Conservation (phyloP, 2,113 vertebrate genomes). For the Archocentrus centrarchus region DNA sequence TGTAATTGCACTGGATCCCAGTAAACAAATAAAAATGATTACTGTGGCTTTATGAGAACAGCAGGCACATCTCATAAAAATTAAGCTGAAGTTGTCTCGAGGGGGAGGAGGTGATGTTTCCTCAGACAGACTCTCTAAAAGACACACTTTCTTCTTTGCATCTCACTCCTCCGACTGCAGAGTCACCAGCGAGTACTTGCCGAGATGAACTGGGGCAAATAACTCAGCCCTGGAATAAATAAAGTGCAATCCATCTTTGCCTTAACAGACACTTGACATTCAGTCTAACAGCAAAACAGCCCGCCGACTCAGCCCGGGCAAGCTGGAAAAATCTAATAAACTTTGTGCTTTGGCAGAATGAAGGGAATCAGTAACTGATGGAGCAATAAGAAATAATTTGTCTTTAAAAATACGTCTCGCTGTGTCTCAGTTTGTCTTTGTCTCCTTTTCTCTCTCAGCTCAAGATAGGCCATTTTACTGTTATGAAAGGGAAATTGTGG, state of each 20-base stretch:
- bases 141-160: not conserved
- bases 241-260: constrained; percentile 10
- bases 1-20: not conserved
- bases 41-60: not conserved
- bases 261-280: constrained; percentile 19
- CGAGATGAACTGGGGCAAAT: constrained; percentile 6
- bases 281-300: constrained; percentile 13
- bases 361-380: not conserved
- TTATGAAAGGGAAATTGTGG: not conserved
- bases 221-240: not conserved
- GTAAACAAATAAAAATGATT: constrained; percentile 37
- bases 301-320: not conserved
- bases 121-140: not conserved
- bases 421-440: not conserved
- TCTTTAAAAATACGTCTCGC: not conserved
- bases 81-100: not conserved
- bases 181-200: not conserved
- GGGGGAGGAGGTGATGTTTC: not conserved
- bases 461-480: not conserved
- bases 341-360: not conserved
- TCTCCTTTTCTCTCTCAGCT: constrained; percentile 1
- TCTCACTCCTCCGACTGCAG: not conserved
- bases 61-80: constrained; percentile 12
- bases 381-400: not conserved
- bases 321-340: constrained; percentile 8